phyloP scores from a whole-genome alignment of 2,113 vertebrate genomes.

The Brachypodius melanocephalos region DNA sequence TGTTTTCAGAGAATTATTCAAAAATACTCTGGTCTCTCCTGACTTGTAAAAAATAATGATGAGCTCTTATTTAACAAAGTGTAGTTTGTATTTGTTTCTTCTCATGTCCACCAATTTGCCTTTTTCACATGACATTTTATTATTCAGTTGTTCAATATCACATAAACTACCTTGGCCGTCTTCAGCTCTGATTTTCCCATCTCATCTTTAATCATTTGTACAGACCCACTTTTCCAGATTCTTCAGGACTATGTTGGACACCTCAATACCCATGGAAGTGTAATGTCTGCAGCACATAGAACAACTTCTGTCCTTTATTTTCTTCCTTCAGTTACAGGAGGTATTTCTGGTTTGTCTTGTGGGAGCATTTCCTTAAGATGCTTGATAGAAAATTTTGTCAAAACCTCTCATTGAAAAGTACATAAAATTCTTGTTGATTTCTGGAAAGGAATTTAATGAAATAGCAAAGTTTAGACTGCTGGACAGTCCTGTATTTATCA shows the following conservation, averaged over 20 bases:
- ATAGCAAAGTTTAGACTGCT: neutral
- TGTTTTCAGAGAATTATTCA: neutral
- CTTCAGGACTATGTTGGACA: neutral
- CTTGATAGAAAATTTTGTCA: neutral
- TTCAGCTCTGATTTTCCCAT: neutral
- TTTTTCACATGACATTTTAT: neutral
- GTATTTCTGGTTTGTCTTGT: neutral
- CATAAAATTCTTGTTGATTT: neutral
- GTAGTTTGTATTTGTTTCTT: neutral
- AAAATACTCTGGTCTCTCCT: neutral
- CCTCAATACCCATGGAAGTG: neutral
- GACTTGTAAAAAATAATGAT: neutral
- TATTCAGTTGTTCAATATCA: neutral
- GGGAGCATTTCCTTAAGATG: neutral
- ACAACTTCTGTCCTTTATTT: neutral
- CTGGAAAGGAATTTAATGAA: neutral
- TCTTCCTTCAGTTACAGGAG: neutral
- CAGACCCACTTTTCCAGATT: neutral
- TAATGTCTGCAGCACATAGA: neutral
- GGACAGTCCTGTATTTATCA: neutral
- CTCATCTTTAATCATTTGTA: neutral
- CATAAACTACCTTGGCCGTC: neutral
- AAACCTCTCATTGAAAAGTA: neutral
- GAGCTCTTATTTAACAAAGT: neutral
- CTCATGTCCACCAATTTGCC: neutral